phyloP scores from a whole-genome alignment of 2,797 vertebrate species.

The Sebastes vulpes region DNA sequence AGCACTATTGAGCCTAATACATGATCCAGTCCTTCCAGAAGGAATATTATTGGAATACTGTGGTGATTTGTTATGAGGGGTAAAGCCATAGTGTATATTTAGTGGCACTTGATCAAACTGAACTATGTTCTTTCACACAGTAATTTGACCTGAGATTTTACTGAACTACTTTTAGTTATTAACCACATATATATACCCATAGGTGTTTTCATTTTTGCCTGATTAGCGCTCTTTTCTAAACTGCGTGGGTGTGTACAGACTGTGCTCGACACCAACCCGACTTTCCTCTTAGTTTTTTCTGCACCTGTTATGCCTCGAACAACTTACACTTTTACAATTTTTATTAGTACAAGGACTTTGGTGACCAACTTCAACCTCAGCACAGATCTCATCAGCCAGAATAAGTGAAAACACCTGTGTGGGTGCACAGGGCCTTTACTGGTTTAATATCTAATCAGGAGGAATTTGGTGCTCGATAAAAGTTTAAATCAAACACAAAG shows the following conservation, averaged over 20 bases:
- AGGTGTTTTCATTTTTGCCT: background rate
- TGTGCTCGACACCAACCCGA: background rate
- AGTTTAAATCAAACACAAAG: background rate
- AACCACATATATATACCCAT: too few species aligned
- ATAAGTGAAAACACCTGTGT: conserved; percentile 6
- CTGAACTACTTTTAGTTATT: background rate
- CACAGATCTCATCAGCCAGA: background rate
- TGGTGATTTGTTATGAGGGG: conserved; percentile 6
- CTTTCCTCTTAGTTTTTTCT: background rate
- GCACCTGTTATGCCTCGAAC: background rate
- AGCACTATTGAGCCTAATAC: background rate
- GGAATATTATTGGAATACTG: conserved; percentile 9
- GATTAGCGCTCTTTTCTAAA: background rate
- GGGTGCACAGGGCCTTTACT: background rate
- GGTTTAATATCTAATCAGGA: background rate
- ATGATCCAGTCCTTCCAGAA: background rate
- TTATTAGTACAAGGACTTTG: background rate
- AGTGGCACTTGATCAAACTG: background rate
- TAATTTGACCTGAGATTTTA: background rate
- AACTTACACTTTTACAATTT: background rate
- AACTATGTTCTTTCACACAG: background rate
- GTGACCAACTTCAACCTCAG: background rate
- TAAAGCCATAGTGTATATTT: background rate
- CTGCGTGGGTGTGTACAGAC: background rate
- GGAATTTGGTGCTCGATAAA: background rate